Percentiles rank a stretch among this genome's conserved stretches.
Evolutionary conservation across 2,113 vertebrate genomes (phyloP).

Genomic region (Microtus ochrogaster): DNA sequence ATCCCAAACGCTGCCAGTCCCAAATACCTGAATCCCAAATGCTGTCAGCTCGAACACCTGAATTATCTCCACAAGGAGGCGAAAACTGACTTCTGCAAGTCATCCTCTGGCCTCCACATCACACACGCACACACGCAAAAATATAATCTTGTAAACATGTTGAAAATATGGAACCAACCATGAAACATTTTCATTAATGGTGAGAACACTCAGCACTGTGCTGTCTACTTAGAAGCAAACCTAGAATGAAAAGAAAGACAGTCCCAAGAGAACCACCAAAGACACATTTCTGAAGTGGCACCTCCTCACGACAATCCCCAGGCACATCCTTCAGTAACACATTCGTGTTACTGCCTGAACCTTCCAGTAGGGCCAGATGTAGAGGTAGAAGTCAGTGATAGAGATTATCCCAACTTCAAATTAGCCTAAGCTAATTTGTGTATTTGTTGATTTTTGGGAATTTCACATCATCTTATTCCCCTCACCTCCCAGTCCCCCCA

Average conservation of each 20-base stretch:
- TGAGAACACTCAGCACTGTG: background rate
- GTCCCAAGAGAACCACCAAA: background rate
- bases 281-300: background rate
- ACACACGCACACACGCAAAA: background rate
- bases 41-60: background rate
- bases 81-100: background rate
- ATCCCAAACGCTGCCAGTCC: background rate
- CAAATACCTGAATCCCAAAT: background rate
- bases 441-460: background rate
- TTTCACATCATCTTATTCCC: background rate
- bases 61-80: background rate
- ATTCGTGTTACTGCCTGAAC: background rate
- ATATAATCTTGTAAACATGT: background rate
- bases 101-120: too few relatives aligned
- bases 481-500: background rate
- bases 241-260: background rate
- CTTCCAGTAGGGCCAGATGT: background rate
- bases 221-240: background rate
- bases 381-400: background rate
- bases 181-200: background rate
- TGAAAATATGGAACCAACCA: background rate
- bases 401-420: background rate
- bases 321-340: background rate
- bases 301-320: background rate
- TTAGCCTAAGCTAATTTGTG: background rate